Evolutionary conservation across 2,113 vertebrate species (phyloP), one percentile per base, ranked within the genome.

Genomic region (Electrona antarctica): DNA sequence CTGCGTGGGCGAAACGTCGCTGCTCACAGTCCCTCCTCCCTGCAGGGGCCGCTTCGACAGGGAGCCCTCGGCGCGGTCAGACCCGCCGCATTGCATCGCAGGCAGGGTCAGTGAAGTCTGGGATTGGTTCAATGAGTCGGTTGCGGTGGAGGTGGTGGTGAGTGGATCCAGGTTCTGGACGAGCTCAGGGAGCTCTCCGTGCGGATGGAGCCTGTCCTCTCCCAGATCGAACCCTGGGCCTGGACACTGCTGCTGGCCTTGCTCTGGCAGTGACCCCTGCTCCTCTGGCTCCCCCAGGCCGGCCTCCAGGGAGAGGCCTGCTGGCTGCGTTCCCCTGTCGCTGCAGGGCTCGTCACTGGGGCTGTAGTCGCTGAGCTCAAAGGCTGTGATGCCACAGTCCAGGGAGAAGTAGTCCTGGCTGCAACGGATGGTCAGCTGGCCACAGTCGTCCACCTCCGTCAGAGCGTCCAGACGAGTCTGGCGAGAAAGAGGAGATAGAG

Each of bases 371-470:
- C 95, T 96, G 29, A 99, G 91, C 80, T 99, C 98, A 61, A 95
- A 98, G 57, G 98, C 98, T 14, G 98, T 99, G 89, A 99, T 99
- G 8, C 98, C 98, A 61, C 98, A 99, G 89, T 99, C 98, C 76
- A 99, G 78, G 13, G 98, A 99, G 84, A 99, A 95, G 85, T 99
- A 99, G 89, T 99, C 96, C 80, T 95, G 96, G 83, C 96, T 98
- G 90, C 98, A 99, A 92, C 97, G 96, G 76, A 99, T 99, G 6
- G 97, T 98, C 88, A 99, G 85, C 86, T 97, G 95, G 73, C 97
- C 97, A n/a, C 95, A 96, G 89, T 97, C 97, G 57, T 99, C 98
- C 81, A 97, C 94, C 86, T 99, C 97, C 0, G 97, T 99, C 87
- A 99, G 91, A 74, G 96, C 95, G 78, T 98, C 96, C 58, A 99